phyloP scores from a whole-genome alignment of 2,113 vertebrate species.

The Ramphastos sulfuratus region DNA sequence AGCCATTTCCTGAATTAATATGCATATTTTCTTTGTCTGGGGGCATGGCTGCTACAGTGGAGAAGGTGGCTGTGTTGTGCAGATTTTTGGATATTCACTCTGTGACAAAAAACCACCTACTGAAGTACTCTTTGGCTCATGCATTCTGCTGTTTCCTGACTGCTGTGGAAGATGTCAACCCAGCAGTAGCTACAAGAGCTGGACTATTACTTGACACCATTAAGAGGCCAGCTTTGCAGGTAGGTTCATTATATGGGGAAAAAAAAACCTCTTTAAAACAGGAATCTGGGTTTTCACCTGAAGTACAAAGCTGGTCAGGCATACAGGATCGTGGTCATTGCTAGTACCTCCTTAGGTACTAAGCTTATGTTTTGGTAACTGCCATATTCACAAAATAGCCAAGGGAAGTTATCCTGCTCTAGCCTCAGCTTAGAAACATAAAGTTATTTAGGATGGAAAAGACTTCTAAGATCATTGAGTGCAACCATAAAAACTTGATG shows the following conservation, averaged over 20 bases:
- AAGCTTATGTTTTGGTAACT: neutral
- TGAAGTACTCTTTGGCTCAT: slow-evolving; percentile 96
- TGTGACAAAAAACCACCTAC: slow-evolving; percentile 95
- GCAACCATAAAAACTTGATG: neutral
- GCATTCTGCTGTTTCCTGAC: slow-evolving; percentile 98
- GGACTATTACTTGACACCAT: slow-evolving; percentile 94
- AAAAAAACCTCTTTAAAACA: neutral
- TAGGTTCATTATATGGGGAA: slow-evolving; percentile 7
- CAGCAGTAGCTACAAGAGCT: slow-evolving; percentile 94
- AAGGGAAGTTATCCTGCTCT: neutral
- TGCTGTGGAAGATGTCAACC: slow-evolving; percentile 97
- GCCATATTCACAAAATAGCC: neutral
- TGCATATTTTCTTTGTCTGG: slow-evolving; percentile 4
- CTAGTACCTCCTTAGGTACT: neutral
- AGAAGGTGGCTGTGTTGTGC: slow-evolving; percentile 96
- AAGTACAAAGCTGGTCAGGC: neutral
- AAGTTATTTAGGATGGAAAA: neutral
- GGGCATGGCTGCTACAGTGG: slow-evolving; percentile 78
- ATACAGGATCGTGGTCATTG: neutral
- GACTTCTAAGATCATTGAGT: neutral
- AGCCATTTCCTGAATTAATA: neutral
- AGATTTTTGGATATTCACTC: slow-evolving; percentile 97
- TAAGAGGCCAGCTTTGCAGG: slow-evolving; percentile 94
- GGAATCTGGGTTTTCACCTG: neutral
- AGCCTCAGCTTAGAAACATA: neutral